Conservation (phyloP, 2,888 invertebrate species). For the Lycaena phlaeas region DNA sequence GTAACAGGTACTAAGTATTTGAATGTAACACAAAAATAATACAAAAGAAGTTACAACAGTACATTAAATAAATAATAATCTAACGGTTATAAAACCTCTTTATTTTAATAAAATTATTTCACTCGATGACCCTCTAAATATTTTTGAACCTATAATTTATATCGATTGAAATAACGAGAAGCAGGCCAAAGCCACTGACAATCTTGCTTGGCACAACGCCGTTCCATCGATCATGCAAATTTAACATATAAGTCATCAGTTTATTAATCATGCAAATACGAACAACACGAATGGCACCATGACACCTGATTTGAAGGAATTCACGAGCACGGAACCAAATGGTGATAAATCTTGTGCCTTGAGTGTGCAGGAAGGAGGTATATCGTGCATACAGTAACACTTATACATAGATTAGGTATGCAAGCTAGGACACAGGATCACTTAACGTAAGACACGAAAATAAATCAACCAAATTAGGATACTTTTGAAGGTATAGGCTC, state of each 20-base stretch:
- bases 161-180: conserved; percentile 33
- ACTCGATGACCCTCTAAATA: conserved; percentile 4
- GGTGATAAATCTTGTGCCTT: conserved; percentile 56
- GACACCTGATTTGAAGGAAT: conserved; percentile 58
- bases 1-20: too few relatives aligned
- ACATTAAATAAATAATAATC: not conserved
- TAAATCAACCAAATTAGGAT: conserved; percentile 42
- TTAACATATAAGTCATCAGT: conserved; percentile 51
- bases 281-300: conserved; percentile 67
- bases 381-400: conserved; percentile 58
- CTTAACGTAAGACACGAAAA: conserved; percentile 45
- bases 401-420: conserved; percentile 46
- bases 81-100: not conserved
- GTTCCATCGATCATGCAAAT: conserved; percentile 67
- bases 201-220: conserved; percentile 56
- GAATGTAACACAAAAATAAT: too few relatives aligned
- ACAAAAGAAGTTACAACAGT: not conserved
- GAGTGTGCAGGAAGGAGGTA: conserved; percentile 63
- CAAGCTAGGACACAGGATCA: conserved; percentile 60
- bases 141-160: conserved; percentile 10
- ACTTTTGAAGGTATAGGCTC: conserved; percentile 55
- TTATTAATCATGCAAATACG: conserved; percentile 67
- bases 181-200: conserved; percentile 59
- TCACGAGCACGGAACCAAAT: conserved; percentile 63
- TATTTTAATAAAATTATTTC: not conserved